These are phyloP conservation scores for Diglossa brunneiventris DNA, from an alignment of 2,113 vertebrate species.

Conservation along the genomic window DNA sequence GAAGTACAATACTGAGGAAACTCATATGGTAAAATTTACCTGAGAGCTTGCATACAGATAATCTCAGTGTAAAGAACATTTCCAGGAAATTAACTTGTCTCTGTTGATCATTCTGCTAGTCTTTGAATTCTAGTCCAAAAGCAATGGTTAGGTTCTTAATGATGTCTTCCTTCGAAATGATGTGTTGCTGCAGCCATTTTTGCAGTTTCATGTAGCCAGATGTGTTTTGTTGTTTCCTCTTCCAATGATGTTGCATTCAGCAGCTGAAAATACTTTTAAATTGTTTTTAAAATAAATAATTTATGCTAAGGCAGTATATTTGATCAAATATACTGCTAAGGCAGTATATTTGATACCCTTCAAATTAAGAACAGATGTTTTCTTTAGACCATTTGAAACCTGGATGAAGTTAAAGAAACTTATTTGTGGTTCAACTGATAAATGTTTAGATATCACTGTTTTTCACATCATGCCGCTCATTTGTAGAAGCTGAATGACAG, in stretches of 20 bases:
- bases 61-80: neutral
- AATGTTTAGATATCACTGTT: neutral
- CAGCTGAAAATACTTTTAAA: neutral
- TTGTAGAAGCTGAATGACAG: neutral
- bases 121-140: neutral
- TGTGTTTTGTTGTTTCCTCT: neutral
- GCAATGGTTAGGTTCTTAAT: neutral
- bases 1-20: neutral
- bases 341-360: neutral
- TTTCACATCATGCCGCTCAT: neutral
- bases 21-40: neutral
- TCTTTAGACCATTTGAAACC: neutral
- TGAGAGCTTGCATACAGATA: neutral
- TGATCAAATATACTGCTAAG: neutral
- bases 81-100: neutral
- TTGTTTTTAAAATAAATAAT: neutral
- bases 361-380: neutral
- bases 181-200: neutral
- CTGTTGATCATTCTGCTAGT: neutral
- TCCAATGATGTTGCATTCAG: neutral
- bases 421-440: neutral
- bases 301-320: neutral
- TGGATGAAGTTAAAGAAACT: neutral
- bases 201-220: neutral
- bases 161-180: neutral